phyloP scores from a whole-genome alignment of 2,797 vertebrate species.

The Pantherophis vulpinus region DNA sequence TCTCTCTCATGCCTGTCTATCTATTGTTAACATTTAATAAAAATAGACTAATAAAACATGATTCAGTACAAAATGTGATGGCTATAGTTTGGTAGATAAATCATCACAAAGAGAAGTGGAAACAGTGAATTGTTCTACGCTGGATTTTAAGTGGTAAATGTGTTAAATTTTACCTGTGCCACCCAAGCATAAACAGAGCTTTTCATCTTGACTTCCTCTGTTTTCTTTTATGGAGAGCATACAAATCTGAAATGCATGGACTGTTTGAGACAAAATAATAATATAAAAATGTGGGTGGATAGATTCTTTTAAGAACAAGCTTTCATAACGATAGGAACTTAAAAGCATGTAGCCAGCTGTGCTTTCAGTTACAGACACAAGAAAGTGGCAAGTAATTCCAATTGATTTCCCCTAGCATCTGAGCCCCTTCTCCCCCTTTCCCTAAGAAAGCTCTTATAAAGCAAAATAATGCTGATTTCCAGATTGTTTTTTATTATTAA shows the following conservation, averaged over 20 bases:
- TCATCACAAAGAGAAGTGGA: neutral
- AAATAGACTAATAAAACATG: neutral
- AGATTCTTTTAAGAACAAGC: conserved; percentile 32
- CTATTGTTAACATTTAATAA: neutral
- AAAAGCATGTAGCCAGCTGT: conserved; percentile 2
- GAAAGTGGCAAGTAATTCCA: neutral
- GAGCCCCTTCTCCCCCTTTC: neutral
- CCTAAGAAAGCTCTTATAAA: neutral
- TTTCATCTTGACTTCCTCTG: neutral
- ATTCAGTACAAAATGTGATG: neutral
- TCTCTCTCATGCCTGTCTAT: neutral
- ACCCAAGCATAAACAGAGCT: neutral
- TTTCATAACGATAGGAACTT: conserved; percentile 36
- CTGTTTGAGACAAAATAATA: conserved; percentile 37
- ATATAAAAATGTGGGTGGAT: conserved; percentile 45
- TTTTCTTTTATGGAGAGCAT: neutral
- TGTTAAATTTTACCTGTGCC: neutral
- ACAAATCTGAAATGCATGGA: neutral
- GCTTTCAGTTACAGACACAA: conserved; percentile 39
- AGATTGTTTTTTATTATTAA: neutral
- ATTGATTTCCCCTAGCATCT: neutral
- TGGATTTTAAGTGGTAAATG: neutral
- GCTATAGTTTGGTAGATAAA: neutral
- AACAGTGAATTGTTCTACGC: neutral
- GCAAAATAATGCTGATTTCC: neutral